phyloP scores from a whole-genome alignment of 2,888 invertebrate species.

The Mystacides longicornis region DNA sequence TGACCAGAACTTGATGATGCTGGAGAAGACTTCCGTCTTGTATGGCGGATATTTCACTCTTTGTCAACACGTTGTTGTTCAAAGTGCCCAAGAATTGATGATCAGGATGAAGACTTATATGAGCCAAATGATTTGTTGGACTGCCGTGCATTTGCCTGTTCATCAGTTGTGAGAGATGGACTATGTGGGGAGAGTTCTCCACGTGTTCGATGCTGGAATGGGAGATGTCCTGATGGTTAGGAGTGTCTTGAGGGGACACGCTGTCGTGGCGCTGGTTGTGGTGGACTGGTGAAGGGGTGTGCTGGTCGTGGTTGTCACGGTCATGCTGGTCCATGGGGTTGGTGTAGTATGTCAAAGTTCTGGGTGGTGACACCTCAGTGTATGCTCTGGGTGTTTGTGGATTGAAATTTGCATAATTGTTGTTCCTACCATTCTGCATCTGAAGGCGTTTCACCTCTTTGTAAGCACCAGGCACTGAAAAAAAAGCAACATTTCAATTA shows the following conservation, averaged over 20 bases:
- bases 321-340: conserved; percentile 13
- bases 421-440: conserved; percentile 11
- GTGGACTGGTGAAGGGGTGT: conserved; percentile 25
- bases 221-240: conserved; percentile 18
- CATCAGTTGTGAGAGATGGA: conserved; percentile 14
- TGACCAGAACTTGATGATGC: conserved; percentile 17
- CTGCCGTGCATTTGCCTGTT: conserved; percentile 10
- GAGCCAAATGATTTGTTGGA: conserved; percentile 8
- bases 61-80: conserved; percentile 26
- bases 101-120: conserved; percentile 15
- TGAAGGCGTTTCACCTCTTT: conserved; percentile 18
- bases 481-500: no score
- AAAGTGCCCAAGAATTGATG: conserved; percentile 23
- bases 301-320: conserved; percentile 7
- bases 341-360: conserved; percentile 28
- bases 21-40: conserved; percentile 29
- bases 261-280: conserved; percentile 24
- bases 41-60: conserved; percentile 26
- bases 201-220: conserved; percentile 12
- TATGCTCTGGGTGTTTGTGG: neutral
- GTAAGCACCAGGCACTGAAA: conserved; percentile 18
- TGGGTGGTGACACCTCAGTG: neutral
- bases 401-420: conserved; percentile 8
- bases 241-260: conserved; percentile 18
- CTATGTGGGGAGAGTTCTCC: conserved; percentile 22